Evolutionary conservation across 1,140 invertebrate species (phyloP), one percentile per base, ranked within the genome.

Genomic region (Ostrea denselamellosa): DNA sequence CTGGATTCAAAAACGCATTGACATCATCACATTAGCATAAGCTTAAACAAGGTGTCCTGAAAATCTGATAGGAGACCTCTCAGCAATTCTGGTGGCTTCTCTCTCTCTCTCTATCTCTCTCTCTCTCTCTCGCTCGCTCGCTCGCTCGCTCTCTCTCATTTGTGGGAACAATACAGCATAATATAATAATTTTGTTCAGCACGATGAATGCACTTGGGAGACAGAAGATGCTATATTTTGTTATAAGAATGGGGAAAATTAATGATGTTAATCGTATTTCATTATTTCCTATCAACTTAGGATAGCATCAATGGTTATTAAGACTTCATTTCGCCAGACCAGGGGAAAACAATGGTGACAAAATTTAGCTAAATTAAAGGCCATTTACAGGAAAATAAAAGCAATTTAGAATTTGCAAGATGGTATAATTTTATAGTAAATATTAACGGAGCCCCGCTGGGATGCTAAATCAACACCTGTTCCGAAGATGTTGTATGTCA

Each of bases 401-500:
- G 68, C 68, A 71, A 71, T 71, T 71, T 71, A 28, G 68, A 71
- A 71, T 71, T 71, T 71, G 12, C 28, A 71, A 71, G 68, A 71
- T 71, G 68, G 68, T 71, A 71, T 71, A 71, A 71, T 71, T 71
- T 71, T 71, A 71, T 71, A 71, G 68, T 71, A 71, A 71, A 71
- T 71, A 71, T 71, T 28, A 71, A 22, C 28, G 8, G 28, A 25
- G 68, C 25, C 68, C 68, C 68, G 68, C 68, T 71, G 68, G 68
- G 68, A 71, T 25, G 22, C 22, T 25, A 71, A 71, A 71, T 71
- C 68, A 71, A 71, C 68, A 71, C 68, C 68, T 71, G 68, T 71
- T 71, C 68, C 68, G 8, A 25, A 34, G 25, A 28, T 71, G 28
- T 25, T 71, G 8, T 9, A 28, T 71, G 25, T 12, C 68, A 71